These are phyloP conservation scores for Coenonympha glycerion DNA, from an alignment of 2,888 invertebrate genomes.

Conservation along the genomic window DNA sequence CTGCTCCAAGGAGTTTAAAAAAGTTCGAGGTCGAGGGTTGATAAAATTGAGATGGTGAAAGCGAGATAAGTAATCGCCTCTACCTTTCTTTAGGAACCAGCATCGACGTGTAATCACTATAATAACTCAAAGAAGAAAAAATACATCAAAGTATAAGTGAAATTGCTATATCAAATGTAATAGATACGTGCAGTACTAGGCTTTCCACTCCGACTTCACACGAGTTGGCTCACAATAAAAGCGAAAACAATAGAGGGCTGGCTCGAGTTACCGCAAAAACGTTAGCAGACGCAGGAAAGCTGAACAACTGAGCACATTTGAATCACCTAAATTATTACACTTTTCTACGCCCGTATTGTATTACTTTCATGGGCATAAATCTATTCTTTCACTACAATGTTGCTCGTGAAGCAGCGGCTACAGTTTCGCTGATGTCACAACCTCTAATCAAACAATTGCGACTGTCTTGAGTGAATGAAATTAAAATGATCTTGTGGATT, in stretches of 20 bases:
- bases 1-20: too few species aligned
- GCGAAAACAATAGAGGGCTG: conserved; percentile 35
- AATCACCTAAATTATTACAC: neutral
- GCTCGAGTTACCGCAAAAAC: conserved; percentile 9
- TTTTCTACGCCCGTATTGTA: neutral
- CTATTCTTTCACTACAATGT: too few species aligned
- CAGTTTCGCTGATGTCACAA: too few species aligned
- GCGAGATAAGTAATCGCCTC: too few species aligned
- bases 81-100: too few species aligned
- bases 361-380: neutral
- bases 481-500: too few species aligned
- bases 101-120: too few species aligned
- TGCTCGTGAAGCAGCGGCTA: too few species aligned
- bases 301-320: conserved; percentile 4
- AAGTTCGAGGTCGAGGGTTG: too few species aligned
- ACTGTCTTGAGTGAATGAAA: too few species aligned
- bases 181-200: conserved; percentile 6
- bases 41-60: too few species aligned
- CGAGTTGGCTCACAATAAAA: conserved; percentile 38
- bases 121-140: neutral
- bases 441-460: too few species aligned
- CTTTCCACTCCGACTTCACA: conserved; percentile 40
- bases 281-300: conserved; percentile 7
- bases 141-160: conserved; percentile 10
- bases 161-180: conserved; percentile 12